Conservation (phyloP, 2,888 invertebrate genomes). For the Macrophya alboannulata region DNA sequence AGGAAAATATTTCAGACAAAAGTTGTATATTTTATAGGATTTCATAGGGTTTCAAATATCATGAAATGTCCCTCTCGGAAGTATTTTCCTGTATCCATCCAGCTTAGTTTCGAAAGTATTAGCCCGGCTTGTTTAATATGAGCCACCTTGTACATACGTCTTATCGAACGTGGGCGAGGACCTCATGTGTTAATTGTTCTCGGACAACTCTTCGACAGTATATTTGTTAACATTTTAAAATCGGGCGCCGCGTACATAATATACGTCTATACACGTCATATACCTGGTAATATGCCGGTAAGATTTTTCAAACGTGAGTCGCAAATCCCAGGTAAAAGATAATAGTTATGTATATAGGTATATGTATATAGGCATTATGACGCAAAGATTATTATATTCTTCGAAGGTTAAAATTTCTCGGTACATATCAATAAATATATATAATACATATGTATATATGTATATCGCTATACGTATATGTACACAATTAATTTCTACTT, state of each 20-base stretch:
- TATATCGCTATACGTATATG: no score
- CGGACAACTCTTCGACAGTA: background rate
- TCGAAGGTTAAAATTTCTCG: background rate
- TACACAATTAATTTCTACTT: background rate
- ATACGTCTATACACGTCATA: background rate
- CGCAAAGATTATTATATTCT: background rate
- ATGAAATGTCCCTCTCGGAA: no score
- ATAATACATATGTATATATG: background rate
- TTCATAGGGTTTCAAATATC: no score
- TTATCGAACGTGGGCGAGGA: background rate
- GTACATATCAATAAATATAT: background rate
- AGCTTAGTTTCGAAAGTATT: no score
- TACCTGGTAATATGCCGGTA: background rate
- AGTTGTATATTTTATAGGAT: no score
- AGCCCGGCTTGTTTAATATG: no score
- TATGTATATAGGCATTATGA: background rate
- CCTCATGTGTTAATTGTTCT: background rate
- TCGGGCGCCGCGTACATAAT: background rate
- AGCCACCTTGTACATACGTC: background rate
- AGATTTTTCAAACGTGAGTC: background rate
- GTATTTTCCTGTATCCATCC: no score
- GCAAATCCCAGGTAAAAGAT: background rate
- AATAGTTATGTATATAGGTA: no score
- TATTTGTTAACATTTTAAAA: background rate
- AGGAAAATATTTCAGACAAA: no score